Base-by-base conservation (phyloP, 2,797 vertebrate species). In the Urocyon cinereoargenteus region DNA sequence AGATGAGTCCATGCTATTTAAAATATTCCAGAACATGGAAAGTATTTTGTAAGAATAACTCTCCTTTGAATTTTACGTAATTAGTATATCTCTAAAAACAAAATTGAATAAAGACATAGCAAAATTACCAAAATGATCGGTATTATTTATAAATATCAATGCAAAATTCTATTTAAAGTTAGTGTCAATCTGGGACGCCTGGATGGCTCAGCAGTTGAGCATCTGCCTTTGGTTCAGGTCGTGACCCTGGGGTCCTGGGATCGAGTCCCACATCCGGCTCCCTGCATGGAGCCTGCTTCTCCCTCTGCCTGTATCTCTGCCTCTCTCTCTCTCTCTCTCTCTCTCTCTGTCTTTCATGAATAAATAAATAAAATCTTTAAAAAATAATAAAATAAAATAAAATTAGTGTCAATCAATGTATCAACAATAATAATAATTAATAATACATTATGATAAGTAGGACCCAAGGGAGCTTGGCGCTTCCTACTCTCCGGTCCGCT, bases 381-480 rank as follows among this genome's bases (percentile, higher is more conserved):
- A 45, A 45, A 45, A 45, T 45, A 45, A 45, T 45, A 45, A 45
- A 8, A 45, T 40, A 40, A 40, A 40, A 40, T 45, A 45, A 45
- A 45, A 8, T 45, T 45, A 45, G 40, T 14, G 2, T 34, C 36
- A 1, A 10, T 40, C n/a, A 16, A 3, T 3, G 45, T 6, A 26
- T 53, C 70, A 3, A 1, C 34, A 49, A 7, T 16, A 34, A 7
- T 0, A 2, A 28, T 13, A 26, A 24, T 4, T 4, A 13, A 15
- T 16, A 26, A 18, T 4, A 5, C 0, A 0, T 14, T 10, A 4
- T 1, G 14, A 9, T 75, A 18, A 16, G 2, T 0, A 8, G 62
- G 45, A 1, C 4, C 3, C 11, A 1, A 2, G 12, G 84, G 1
- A 2, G 5, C 19, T 4, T 0, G 1, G 9, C 18, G 7, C 5